These are phyloP conservation scores for Thymelicus lineola DNA, from an alignment of 2,888 invertebrate genomes.

Conservation along the genomic window DNA sequence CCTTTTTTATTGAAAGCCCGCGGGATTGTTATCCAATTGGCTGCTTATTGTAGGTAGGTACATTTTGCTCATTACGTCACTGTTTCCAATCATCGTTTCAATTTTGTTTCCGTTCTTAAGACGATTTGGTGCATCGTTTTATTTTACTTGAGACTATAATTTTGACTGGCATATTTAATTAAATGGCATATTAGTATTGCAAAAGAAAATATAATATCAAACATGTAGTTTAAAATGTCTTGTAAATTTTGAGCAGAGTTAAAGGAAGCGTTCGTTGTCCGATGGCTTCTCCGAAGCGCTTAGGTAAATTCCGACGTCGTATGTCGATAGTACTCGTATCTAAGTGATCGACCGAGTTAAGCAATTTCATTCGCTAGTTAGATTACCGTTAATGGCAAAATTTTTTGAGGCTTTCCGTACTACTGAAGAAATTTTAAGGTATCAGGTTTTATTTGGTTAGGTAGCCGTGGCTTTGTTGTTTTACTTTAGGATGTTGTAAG, in stretches of 20 bases:
- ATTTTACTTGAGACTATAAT: neutral
- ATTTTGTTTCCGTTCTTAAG: slow-evolving; percentile 16
- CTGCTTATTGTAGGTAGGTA: slow-evolving; percentile 51
- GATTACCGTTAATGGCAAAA: neutral
- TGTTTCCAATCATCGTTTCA: slow-evolving; percentile 44
- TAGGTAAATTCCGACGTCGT: too few species aligned
- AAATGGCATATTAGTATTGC: too few species aligned
- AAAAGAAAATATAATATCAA: too few species aligned
- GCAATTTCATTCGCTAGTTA: neutral
- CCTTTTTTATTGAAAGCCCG: slow-evolving; percentile 65
- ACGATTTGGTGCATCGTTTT: slow-evolving; percentile 1
- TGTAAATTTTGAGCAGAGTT: neutral
- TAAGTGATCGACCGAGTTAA: neutral
- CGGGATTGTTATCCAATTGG: slow-evolving; percentile 74
- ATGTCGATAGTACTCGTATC: too few species aligned
- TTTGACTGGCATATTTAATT: too few species aligned
- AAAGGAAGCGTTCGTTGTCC: neutral
- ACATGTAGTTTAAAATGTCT: too few species aligned
- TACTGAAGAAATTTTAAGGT: neutral
- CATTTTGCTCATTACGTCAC: slow-evolving; percentile 59
- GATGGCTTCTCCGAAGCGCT: neutral
- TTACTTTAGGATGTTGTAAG: too few species aligned
- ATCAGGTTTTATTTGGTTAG: too few species aligned
- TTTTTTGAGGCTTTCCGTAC: neutral
- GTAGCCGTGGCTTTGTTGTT: too few species aligned